Conservation (phyloP, 2,113 vertebrate genomes). For the Silurus meridionalis region DNA sequence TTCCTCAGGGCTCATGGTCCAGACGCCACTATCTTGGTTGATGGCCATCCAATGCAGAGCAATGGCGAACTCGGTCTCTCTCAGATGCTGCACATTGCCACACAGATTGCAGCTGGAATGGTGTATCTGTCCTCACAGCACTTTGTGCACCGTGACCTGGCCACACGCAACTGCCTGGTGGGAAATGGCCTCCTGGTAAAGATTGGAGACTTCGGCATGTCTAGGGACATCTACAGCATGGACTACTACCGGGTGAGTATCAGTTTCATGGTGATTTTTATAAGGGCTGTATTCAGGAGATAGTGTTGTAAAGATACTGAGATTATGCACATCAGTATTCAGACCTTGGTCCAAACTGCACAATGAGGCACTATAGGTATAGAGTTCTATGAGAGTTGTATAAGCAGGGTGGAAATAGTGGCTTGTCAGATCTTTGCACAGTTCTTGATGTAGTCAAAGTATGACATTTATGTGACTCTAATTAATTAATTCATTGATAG, state of each 20-base stretch:
- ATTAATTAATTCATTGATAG: not conserved
- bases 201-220: constrained; percentile 99
- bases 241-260: constrained; percentile 97
- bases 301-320: not conserved
- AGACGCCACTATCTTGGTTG: constrained; percentile 94
- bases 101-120: constrained; percentile 96
- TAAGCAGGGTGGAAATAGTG: not conserved
- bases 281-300: not conserved
- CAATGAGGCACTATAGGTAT: not conserved
- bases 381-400: not conserved
- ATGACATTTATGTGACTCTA: not conserved
- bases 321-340: constrained; percentile 5
- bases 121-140: constrained; percentile 96
- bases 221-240: constrained; percentile 97
- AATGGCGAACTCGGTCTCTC: constrained; percentile 94
- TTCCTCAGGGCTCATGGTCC: constrained; percentile 90
- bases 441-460: not conserved
- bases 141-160: constrained; percentile 98
- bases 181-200: constrained; percentile 94
- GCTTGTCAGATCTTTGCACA: not conserved
- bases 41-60: constrained; percentile 91
- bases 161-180: constrained; percentile 96
- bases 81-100: constrained; percentile 95
- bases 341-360: not conserved
- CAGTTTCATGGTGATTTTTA: not conserved